Conservation (phyloP, 2,888 invertebrate species). For the Drosophila atroscutellata region DNA sequence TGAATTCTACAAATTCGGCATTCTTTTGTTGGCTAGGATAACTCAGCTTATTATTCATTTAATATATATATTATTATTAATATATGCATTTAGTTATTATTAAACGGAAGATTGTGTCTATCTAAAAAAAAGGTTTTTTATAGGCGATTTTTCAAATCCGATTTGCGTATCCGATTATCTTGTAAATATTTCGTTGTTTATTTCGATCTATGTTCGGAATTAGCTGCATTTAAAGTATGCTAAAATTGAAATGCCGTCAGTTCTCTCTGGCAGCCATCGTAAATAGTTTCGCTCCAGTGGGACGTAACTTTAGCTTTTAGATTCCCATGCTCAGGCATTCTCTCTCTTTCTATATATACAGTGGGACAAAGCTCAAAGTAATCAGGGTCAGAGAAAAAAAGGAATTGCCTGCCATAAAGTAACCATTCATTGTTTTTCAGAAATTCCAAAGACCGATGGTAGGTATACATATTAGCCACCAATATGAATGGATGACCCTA, state of each 20-base stretch:
- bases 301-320: slow-evolving; percentile 24
- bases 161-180: not conserved
- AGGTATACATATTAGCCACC: no score
- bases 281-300: slow-evolving; percentile 13
- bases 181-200: not conserved
- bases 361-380: no score
- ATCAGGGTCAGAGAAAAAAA: no score
- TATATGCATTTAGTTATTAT: no score
- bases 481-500: no score
- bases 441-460: no score
- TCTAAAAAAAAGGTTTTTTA: not conserved
- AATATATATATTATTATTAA: not conserved
- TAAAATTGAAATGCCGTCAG: not conserved
- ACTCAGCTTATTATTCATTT: not conserved
- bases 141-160: accelerated
- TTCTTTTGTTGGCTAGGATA: not conserved
- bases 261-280: not conserved
- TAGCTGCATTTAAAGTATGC: not conserved
- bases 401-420: no score
- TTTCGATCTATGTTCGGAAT: not conserved
- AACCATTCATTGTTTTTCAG: no score
- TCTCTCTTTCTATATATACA: no score
- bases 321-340: slow-evolving; percentile 24
- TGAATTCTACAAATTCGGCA: not conserved
- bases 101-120: not conserved